phyloP scores from a whole-genome alignment of 2,797 vertebrate genomes.

The Poecilia velifera region DNA sequence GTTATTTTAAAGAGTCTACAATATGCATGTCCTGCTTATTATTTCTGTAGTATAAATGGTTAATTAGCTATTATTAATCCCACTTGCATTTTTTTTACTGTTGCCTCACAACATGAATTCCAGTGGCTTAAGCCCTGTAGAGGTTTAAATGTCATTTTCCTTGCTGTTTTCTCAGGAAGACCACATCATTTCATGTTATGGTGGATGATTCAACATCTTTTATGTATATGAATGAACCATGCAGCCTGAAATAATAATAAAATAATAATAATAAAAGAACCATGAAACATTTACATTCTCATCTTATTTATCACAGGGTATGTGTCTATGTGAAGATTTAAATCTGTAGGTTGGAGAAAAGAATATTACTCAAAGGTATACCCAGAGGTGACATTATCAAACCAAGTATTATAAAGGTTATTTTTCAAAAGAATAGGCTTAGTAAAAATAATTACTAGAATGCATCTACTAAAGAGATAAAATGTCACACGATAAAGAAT shows the following conservation, averaged over 20 bases:
- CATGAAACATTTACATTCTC: not conserved
- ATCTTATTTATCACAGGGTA: conserved; percentile 36
- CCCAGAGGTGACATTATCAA: conserved; percentile 36
- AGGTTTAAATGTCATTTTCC: not conserved
- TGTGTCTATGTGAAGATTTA: conserved; percentile 20
- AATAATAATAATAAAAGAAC: not conserved
- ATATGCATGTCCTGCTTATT: not conserved
- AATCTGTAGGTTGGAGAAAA: conserved; percentile 24
- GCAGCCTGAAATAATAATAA: not conserved
- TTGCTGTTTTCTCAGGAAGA: not conserved
- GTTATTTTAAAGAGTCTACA: not conserved
- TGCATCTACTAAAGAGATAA: not conserved
- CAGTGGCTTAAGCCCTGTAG: not conserved
- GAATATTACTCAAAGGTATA: conserved; percentile 34
- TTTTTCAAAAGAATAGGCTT: conserved; percentile 13
- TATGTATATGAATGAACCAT: not conserved
- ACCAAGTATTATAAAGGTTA: conserved; percentile 42
- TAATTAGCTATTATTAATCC: not conserved
- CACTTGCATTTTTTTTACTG: not conserved
- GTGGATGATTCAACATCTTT: not conserved
- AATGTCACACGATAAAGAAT: not conserved
- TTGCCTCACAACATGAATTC: not conserved
- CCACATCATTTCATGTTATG: not conserved
- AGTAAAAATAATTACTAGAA: not conserved
- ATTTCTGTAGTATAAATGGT: conserved; percentile 5